Evolutionary conservation across 2,113 vertebrate genomes (phyloP), one percentile per base, ranked within the genome.

Genomic region (Dermatemys mawii): DNA sequence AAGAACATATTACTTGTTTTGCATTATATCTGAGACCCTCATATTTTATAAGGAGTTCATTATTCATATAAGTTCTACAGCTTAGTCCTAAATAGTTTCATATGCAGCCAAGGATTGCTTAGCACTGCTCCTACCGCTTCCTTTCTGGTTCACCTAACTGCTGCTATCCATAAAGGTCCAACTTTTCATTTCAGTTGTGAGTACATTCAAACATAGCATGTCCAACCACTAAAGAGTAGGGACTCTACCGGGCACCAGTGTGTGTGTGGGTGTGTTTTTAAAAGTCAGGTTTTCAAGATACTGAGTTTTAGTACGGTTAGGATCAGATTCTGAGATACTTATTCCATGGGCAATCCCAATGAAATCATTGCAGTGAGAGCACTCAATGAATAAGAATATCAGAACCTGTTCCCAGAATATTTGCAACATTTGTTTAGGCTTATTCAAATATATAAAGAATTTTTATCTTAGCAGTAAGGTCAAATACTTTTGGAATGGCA

Each of bases 401-500:
- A 91, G 46, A 78, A 90, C 89, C 44, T 94, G 60, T 75, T 87
- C 49, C 8, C 1, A 57, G 67, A 41, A 70, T 60, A 63, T 60
- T 70, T 88, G 22, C 0, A 10, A 29, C 48, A 95, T 84, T 14
- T 83, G 1, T 53, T 91, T 54, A 87, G 44, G 5, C 86, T 84
- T 88, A 22, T 86, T 94, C 55, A 78, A 76, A 22, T 87, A 46
- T 86, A 89, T 88, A 57, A 88, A 90, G 90, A 93, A 32, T 55
- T 24, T 11, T 90, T 75, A 75, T 83, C 86, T 88, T 54, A 38
- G 21, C n/a, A 84, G 11, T 82, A 92, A 88, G 53, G 46, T 67
- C 46, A 89, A 17, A 48, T 94, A 76, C 84, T 95, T 83, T 86
- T 67, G 35, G 60, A 35, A 35, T 91, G 67, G 29, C 17, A 8